phyloP scores from a whole-genome alignment of 2,888 invertebrate species.

The Papilio demoleus region DNA sequence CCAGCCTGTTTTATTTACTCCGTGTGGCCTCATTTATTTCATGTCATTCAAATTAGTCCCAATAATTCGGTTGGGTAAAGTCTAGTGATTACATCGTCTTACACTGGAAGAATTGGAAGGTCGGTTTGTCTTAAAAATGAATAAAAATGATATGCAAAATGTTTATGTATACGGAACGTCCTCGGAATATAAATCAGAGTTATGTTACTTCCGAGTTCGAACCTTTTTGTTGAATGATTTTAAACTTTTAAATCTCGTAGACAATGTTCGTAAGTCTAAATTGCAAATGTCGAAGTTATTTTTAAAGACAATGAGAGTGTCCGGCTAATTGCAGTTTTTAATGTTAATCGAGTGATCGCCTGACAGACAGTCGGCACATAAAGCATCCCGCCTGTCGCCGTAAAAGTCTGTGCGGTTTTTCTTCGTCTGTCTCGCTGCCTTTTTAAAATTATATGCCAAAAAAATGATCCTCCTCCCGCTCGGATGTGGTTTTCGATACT shows the following conservation, averaged over 20 bases:
- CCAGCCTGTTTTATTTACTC: conserved; percentile 73
- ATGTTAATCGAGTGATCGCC: conserved; percentile 68
- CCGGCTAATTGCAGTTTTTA: conserved; percentile 66
- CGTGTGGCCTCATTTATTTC: conserved; percentile 66
- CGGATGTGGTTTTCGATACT: conserved; percentile 51
- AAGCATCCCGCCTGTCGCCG: conserved; percentile 71
- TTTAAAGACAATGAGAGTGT: conserved; percentile 52
- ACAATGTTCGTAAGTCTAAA: conserved; percentile 35
- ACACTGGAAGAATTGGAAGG: conserved; percentile 53
- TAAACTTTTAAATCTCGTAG: conserved; percentile 26
- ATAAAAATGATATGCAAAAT: conserved; percentile 47
- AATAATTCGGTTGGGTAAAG: conserved; percentile 53
- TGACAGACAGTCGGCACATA: conserved; percentile 65
- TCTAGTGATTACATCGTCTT: conserved; percentile 45
- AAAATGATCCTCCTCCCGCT: conserved; percentile 61
- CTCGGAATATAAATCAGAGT: conserved; percentile 34
- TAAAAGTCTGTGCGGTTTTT: conserved; percentile 80
- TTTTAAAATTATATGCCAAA: conserved; percentile 70
- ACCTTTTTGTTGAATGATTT: not conserved
- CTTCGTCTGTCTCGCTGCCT: conserved; percentile 64
- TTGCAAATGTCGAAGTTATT: conserved; percentile 44
- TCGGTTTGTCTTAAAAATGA: conserved; percentile 51
- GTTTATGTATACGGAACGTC: conserved; percentile 37
- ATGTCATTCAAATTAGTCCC: conserved; percentile 61
- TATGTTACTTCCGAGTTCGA: conserved; percentile 8